Conservation (phyloP, 2,888 invertebrate genomes). For the Acleris cristana region DNA sequence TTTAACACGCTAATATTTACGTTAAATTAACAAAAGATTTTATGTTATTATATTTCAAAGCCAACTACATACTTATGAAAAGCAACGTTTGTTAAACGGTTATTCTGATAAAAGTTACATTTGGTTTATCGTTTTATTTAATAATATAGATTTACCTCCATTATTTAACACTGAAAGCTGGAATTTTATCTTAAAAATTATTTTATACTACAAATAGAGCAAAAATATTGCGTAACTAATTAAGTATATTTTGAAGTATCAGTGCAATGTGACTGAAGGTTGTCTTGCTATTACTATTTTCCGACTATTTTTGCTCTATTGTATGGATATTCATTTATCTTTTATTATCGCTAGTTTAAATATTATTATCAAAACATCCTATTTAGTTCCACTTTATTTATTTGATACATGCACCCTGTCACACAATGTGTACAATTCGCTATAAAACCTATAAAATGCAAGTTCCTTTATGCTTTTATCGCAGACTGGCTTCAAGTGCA, state of each 20-base stretch:
- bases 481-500: slow-evolving; percentile 45
- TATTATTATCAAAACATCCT: slow-evolving; percentile 48
- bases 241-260: background rate
- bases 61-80: too few relatives aligned
- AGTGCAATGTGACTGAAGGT: background rate
- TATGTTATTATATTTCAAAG: too few relatives aligned
- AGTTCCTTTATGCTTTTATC: slow-evolving; percentile 43
- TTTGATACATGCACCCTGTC: slow-evolving; percentile 81
- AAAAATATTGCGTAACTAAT: slow-evolving; percentile 41
- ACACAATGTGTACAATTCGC: slow-evolving; percentile 70
- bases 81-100: slow-evolving; percentile 1
- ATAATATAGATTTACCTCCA: slow-evolving; percentile 3
- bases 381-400: slow-evolving; percentile 56
- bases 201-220: slow-evolving; percentile 42
- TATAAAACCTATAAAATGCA: slow-evolving; percentile 47
- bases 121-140: slow-evolving; percentile 1
- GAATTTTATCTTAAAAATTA: slow-evolving; percentile 9
- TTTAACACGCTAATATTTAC: too few relatives aligned
- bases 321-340: slow-evolving; percentile 10
- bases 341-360: slow-evolving; percentile 43
- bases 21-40: background rate
- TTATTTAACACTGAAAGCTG: slow-evolving; percentile 34
- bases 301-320: slow-evolving; percentile 17
- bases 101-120: background rate
- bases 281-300: background rate